These are phyloP conservation scores for Cheilosia vernalis DNA, from an alignment of 2,888 invertebrate species.

Conservation along the genomic window DNA sequence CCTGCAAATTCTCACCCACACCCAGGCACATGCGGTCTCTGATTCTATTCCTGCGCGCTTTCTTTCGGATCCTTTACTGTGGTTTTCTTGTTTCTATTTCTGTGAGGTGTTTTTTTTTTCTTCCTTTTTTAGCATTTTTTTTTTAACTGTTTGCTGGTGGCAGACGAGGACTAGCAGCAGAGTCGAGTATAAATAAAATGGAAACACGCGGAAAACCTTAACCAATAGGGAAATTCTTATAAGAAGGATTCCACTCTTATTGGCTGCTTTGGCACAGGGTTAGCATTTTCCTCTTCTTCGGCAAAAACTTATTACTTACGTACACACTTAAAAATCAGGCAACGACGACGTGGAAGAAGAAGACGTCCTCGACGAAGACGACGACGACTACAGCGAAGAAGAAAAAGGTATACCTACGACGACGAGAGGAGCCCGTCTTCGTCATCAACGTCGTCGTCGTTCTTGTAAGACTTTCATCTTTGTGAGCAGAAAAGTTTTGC, in stretches of 20 bases:
- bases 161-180: slow-evolving; percentile 16
- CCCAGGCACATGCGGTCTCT: neutral
- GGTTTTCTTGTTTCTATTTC: neutral
- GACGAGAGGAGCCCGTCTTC: slow-evolving; percentile 4
- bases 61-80: slow-evolving; percentile 36
- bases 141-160: neutral
- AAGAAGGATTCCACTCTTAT: slow-evolving; percentile 70
- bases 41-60: slow-evolving; percentile 61
- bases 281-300: slow-evolving; percentile 45
- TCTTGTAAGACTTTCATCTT: slow-evolving; percentile 14
- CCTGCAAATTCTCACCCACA: slow-evolving; percentile 5
- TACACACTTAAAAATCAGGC: slow-evolving; percentile 14
- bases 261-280: slow-evolving; percentile 63
- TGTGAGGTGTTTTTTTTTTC: neutral
- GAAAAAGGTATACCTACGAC: neutral
- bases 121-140: neutral
- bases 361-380: neutral
- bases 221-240: slow-evolving; percentile 74
- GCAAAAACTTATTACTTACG: slow-evolving; percentile 52
- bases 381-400: slow-evolving; percentile 4
- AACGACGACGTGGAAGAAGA: slow-evolving; percentile 22
- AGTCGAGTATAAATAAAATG: slow-evolving; percentile 61
- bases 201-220: slow-evolving; percentile 71
- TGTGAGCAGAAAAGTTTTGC: neutral
- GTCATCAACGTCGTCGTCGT: neutral